These are phyloP conservation scores for Telmatochromis sp. DNA, from an alignment of 2,113 vertebrate genomes.

Conservation along the genomic window DNA sequence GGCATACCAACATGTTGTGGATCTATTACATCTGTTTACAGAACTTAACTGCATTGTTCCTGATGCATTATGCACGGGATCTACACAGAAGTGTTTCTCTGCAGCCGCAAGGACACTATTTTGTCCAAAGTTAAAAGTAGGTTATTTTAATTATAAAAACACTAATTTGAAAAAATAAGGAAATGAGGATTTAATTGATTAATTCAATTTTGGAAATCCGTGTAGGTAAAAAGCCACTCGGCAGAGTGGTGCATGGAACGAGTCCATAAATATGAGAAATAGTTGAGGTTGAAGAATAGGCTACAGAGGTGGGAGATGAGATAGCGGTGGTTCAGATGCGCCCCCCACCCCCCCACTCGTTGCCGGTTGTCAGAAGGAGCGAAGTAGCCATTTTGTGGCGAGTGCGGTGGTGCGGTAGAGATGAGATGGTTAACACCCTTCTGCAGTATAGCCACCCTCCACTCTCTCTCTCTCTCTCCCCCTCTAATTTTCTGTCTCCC, in stretches of 20 bases:
- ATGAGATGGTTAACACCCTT: constrained; percentile 85
- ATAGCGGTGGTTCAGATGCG: constrained; percentile 33
- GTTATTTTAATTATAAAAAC: constrained; percentile 28
- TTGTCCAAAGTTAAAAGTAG: not conserved
- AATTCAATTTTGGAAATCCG: constrained; percentile 10
- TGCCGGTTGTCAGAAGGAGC: constrained; percentile 54
- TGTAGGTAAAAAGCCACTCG: constrained; percentile 26
- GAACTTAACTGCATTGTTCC: constrained; percentile 1
- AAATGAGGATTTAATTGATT: constrained; percentile 5
- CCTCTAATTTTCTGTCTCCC: constrained; percentile 54
- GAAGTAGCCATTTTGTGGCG: constrained; percentile 70
- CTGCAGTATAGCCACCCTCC: constrained; percentile 57
- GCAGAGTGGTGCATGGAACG: constrained; percentile 25
- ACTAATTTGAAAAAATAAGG: constrained; percentile 16
- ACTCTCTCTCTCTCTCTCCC: constrained; percentile 18
- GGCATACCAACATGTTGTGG: not conserved
- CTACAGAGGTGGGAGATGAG: constrained; percentile 50
- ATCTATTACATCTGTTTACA: not conserved
- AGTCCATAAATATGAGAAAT: constrained; percentile 52
- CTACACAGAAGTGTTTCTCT: not conserved
- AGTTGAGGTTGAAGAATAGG: constrained; percentile 50
- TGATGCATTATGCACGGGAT: not conserved
- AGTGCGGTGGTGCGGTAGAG: constrained; percentile 67
- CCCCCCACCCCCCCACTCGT: constrained; percentile 33
- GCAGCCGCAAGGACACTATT: not conserved